Evolutionary conservation across 2,888 invertebrate genomes (phyloP).

Genomic region (Apodemia duryi): DNA sequence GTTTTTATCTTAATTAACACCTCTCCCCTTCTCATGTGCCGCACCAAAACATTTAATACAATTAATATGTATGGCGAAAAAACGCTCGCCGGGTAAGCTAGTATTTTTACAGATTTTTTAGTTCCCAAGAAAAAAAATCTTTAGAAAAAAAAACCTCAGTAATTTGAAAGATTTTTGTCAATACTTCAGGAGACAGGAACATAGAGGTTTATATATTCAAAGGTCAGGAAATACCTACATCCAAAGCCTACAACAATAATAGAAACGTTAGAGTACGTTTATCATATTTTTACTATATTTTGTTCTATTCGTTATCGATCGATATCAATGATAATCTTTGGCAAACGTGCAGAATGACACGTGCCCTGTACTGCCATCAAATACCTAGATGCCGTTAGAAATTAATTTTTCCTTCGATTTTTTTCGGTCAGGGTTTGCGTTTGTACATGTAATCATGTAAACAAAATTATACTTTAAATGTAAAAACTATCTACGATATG

Average conservation of each 20-base stretch:
- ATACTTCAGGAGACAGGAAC: too few relatives aligned
- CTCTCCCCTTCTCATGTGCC: too few relatives aligned
- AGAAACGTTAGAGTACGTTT: background rate
- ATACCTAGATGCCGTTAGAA: background rate
- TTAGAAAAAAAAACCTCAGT: too few relatives aligned
- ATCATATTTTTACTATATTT: conserved; percentile 8
- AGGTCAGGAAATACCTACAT: too few relatives aligned
- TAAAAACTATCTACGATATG: background rate
- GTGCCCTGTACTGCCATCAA: background rate
- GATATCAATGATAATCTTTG: conserved; percentile 5
- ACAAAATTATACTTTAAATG: background rate
- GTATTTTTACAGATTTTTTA: too few relatives aligned
- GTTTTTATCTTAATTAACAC: too few relatives aligned
- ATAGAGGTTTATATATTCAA: too few relatives aligned
- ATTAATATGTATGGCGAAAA: too few relatives aligned
- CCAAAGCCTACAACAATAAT: background rate
- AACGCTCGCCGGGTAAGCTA: too few relatives aligned
- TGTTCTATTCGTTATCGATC: background rate
- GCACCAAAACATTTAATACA: too few relatives aligned
- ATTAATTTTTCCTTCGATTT: background rate
- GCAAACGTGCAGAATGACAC: conserved; percentile 3
- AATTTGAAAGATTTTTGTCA: too few relatives aligned
- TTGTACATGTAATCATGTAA: background rate
- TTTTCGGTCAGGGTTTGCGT: conserved; percentile 1
- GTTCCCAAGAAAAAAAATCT: too few relatives aligned